A percentile compares a stretch with the other conserved stretches of the same genome.
Evolutionary conservation across 92 coral and sea anemone genomes (phyloP).

Genomic region (Montipora capitata): DNA sequence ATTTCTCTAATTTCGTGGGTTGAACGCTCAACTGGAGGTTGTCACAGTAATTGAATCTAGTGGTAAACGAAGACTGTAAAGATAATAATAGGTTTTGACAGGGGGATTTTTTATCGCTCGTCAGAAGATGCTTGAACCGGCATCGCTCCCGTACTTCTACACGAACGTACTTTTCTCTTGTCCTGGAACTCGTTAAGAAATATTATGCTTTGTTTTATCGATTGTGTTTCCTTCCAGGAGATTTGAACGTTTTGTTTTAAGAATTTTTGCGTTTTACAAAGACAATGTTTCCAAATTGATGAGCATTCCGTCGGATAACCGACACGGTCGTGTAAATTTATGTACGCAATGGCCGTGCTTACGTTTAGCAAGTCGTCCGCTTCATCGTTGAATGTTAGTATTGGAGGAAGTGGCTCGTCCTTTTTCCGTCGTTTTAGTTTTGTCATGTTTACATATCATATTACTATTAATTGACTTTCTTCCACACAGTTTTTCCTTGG

Average conservation of each 20-base stretch:
- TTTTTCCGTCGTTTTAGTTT: conserved; percentile 84
- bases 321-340: conserved; percentile 53
- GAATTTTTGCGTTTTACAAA: conserved; percentile 25
- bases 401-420: conserved; percentile 51
- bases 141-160: conserved; percentile 44
- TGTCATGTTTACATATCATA: conserved; percentile 95
- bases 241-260: conserved; percentile 12
- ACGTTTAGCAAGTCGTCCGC: conserved; percentile 60
- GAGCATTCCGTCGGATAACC: conserved; percentile 80
- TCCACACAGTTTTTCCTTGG: conserved; percentile 82
- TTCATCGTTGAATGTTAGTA: conserved; percentile 29
- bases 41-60: conserved; percentile 77
- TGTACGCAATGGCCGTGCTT: conserved; percentile 38
- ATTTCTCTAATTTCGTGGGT: conserved; percentile 53
- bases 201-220: conserved; percentile 2
- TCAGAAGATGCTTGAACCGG: conserved; percentile 51
- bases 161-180: conserved; percentile 15
- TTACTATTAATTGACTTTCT: conserved; percentile 98
- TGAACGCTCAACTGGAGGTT: conserved; percentile 62
- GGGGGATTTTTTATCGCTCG: conserved; percentile 63
- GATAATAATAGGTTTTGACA: conserved; percentile 72
- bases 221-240: conserved; percentile 9
- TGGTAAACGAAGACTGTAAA: conserved; percentile 66
- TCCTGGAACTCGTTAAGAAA: conserved; percentile 9
- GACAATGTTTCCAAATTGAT: conserved; percentile 26